Percentiles rank a stretch among this genome's conserved stretches.
Evolutionary conservation across 2,888 invertebrate species (phyloP).

Genomic region (Tridacna crocea): DNA sequence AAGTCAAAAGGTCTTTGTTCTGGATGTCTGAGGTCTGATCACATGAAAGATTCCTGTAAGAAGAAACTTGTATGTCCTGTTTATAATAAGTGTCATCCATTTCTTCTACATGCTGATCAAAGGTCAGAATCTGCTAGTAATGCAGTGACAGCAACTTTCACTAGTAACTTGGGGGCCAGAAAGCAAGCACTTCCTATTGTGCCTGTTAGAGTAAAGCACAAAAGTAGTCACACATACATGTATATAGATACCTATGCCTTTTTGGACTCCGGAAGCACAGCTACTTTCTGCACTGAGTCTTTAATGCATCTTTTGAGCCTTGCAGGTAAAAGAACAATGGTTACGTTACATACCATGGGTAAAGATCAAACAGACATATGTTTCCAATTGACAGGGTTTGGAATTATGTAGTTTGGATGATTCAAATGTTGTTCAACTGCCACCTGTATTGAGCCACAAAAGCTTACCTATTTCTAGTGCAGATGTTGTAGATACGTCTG

Average conservation of each 20-base stretch:
- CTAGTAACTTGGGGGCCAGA: not conserved
- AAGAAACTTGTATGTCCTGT: not conserved
- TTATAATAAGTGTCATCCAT: not conserved
- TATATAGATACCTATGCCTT: conserved; percentile 44
- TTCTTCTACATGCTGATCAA: not conserved
- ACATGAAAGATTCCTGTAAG: not conserved
- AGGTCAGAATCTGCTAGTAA: not conserved
- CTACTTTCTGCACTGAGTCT: conserved; percentile 37
- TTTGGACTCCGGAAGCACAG: conserved; percentile 49
- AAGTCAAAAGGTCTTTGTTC: conserved; percentile 37
- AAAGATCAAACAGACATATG: not conserved
- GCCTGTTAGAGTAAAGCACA: conserved; percentile 35
- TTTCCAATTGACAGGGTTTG: conserved; percentile 15
- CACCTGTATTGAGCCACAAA: not conserved
- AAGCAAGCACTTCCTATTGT: conserved; percentile 78
- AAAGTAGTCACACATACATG: conserved; percentile 11
- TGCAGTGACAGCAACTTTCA: not conserved
- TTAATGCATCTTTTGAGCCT: conserved; percentile 1
- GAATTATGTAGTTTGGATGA: conserved; percentile 22
- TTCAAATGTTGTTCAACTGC: not conserved
- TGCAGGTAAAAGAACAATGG: not conserved
- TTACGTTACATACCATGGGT: not conserved
- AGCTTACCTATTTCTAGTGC: not conserved
- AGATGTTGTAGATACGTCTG: not conserved
- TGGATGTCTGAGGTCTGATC: not conserved